Conservation (phyloP, 1,140 invertebrate genomes). For the Solenopsis fugax region DNA sequence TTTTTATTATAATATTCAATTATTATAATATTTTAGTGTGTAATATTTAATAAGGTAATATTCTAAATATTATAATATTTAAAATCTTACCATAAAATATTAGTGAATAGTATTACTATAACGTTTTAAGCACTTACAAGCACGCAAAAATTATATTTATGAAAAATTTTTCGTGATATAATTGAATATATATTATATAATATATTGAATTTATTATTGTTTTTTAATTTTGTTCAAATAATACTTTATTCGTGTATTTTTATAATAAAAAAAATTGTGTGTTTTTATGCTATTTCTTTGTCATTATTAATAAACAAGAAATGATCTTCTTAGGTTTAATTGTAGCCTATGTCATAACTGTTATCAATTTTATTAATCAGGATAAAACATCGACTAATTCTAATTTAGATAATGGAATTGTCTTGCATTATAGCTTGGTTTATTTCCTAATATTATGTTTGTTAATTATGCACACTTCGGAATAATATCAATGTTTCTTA, state of each 20-base stretch:
- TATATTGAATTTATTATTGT: too few species aligned
- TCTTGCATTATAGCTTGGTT: not conserved
- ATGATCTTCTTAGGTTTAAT: not conserved
- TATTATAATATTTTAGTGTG: not conserved
- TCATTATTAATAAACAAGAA: not conserved
- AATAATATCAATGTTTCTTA: not conserved
- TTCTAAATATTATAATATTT: too few species aligned
- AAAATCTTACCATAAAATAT: too few species aligned
- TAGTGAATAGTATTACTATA: too few species aligned
- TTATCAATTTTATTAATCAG: not conserved
- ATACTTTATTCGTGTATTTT: not conserved
- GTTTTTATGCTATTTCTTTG: not conserved
- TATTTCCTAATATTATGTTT: not conserved
- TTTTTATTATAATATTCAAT: not conserved
- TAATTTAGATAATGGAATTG: not conserved
- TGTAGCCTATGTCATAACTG: not conserved
- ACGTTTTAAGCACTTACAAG: too few species aligned
- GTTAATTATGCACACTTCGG: slow-evolving; percentile 72
- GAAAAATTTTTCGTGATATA: too few species aligned
- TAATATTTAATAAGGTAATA: too few species aligned
- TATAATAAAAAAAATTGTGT: not conserved
- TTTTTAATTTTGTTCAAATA: not conserved
- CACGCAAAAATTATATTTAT: too few species aligned
- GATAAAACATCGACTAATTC: not conserved
- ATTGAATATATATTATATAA: too few species aligned